Evolutionary conservation across 1,140 invertebrate species (phyloP).

Genomic region (Drosophila arawakana): DNA sequence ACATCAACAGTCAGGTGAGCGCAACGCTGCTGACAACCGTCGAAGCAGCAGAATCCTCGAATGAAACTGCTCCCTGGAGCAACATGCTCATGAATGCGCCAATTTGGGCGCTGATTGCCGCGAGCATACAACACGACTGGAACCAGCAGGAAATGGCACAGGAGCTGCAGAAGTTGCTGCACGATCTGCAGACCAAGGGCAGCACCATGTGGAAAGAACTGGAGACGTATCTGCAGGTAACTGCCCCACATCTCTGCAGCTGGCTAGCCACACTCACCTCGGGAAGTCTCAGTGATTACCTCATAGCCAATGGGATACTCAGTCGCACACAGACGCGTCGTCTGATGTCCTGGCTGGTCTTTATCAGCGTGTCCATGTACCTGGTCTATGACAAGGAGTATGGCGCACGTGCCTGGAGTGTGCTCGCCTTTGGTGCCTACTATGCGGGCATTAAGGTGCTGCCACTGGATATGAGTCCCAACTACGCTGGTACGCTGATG

Average conservation of each 20-base stretch:
- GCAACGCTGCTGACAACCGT: slow-evolving; percentile 11
- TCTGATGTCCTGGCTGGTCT: slow-evolving; percentile 86
- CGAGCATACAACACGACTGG: slow-evolving; percentile 91
- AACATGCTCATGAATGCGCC: slow-evolving; percentile 88
- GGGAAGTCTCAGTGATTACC: slow-evolving; percentile 87
- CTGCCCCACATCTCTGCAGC: slow-evolving; percentile 51
- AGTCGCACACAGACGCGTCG: slow-evolving; percentile 86
- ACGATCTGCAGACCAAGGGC: slow-evolving; percentile 27
- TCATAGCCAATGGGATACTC: slow-evolving; percentile 54
- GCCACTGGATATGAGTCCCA: slow-evolving; percentile 91
- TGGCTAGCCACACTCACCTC: slow-evolving; percentile 58
- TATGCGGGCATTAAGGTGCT: slow-evolving; percentile 90
- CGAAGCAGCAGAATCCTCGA: slow-evolving; percentile 17
- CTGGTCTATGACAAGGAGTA: slow-evolving; percentile 84
- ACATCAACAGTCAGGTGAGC: slow-evolving; percentile 53
- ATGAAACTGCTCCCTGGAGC: slow-evolving; percentile 85
- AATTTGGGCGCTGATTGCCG: slow-evolving; percentile 87
- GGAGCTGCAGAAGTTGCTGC: slow-evolving; percentile 87
- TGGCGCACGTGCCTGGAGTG: slow-evolving; percentile 31
- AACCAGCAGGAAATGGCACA: slow-evolving; percentile 94
- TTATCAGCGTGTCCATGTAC: slow-evolving; percentile 85
- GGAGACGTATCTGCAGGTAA: slow-evolving; percentile 14
- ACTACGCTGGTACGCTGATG: slow-evolving; percentile 92
- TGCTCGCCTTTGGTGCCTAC: slow-evolving; percentile 86
- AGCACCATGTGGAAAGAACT: slow-evolving; percentile 44